These are phyloP conservation scores for Homarus gammarus DNA, from an alignment of 2,888 invertebrate genomes.

Conservation along the genomic window DNA sequence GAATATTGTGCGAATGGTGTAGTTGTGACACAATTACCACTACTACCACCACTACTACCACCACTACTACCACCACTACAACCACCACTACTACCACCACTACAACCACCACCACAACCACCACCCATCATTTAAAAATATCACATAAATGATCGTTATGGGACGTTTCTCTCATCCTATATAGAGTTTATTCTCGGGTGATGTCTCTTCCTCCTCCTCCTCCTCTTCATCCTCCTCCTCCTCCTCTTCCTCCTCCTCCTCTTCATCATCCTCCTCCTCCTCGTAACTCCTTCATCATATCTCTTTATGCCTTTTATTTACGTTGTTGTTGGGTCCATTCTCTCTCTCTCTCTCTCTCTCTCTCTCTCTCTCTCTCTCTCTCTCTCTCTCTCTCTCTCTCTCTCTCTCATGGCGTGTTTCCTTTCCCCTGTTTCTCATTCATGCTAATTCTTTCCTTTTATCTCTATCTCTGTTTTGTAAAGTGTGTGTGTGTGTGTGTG, in stretches of 20 bases:
- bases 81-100: no score
- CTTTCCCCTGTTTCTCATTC: not conserved
- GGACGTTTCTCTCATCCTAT: no score
- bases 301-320: not conserved
- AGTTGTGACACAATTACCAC: no score
- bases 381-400: constrained; percentile 6
- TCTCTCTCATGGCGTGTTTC: not conserved
- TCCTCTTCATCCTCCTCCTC: not conserved
- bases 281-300: not conserved
- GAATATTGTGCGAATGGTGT: no score
- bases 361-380: not conserved
- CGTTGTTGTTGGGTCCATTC: not conserved
- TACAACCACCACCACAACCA: no score
- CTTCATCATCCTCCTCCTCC: not conserved
- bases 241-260: not conserved
- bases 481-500: constrained; percentile 13
- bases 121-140: no score
- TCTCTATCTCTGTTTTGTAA: no score
- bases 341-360: not conserved
- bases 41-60: no score
- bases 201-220: not conserved
- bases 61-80: no score
- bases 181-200: no score
- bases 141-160: no score
- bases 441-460: no score